Conservation (phyloP, 2,797 vertebrate species). For the Pangasius sanitwongsei region DNA sequence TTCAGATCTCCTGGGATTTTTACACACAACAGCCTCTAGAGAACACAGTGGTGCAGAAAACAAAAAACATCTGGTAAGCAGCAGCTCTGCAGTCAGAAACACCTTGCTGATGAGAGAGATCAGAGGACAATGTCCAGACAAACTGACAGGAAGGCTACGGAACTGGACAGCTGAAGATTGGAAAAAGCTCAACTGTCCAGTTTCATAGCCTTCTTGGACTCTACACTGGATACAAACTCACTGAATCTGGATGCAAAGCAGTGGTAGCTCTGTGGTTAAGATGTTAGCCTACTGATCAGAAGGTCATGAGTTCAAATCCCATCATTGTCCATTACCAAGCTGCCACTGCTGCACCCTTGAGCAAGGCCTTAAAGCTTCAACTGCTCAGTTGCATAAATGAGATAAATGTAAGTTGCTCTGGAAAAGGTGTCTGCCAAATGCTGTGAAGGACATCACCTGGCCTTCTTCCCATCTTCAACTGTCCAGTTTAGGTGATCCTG, state of each 20-base stretch:
- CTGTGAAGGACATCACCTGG: neutral
- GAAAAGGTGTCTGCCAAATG: neutral
- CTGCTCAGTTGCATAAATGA: neutral
- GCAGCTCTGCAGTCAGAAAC: no score
- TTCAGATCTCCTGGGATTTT: no score
- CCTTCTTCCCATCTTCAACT: neutral
- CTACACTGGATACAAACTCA: no score
- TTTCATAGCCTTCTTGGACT: neutral
- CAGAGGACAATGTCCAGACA: no score
- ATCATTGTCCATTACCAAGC: neutral
- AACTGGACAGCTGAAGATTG: no score
- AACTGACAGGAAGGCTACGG: no score
- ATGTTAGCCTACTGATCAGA: neutral
- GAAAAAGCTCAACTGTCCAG: neutral
- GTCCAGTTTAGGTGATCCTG: neutral
- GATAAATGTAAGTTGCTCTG: neutral
- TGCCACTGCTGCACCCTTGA: neutral
- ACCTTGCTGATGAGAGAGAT: no score
- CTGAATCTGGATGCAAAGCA: no score
- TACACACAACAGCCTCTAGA: no score
- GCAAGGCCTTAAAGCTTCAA: neutral
- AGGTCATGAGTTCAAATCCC: neutral
- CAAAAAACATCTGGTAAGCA: no score
- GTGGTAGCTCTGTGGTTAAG: no score
- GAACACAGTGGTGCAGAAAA: no score